A percentile compares a stretch with the other conserved stretches of the same genome.
These are phyloP conservation scores for Solea solea DNA, from an alignment of 2,113 vertebrate species.

Conservation along the genomic window DNA sequence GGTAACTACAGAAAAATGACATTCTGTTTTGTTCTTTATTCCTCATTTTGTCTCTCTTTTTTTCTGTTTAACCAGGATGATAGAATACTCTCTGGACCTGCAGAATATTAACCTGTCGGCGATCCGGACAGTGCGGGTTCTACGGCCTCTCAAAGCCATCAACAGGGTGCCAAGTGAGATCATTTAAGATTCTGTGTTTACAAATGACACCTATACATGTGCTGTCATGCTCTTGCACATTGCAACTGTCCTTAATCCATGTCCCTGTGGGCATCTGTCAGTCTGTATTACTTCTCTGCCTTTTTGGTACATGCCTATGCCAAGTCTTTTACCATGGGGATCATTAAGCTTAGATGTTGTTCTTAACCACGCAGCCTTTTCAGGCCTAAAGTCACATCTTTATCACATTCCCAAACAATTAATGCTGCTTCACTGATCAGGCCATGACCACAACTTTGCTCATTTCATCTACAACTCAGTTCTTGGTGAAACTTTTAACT, in stretches of 20 bases:
- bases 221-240: neutral
- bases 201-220: slow-evolving; percentile 4
- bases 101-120: slow-evolving; percentile 99
- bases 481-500: slow-evolving; percentile 42
- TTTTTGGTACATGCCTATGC: no score
- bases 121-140: slow-evolving; percentile 95
- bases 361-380: slow-evolving; percentile 44
- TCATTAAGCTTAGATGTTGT: slow-evolving; percentile 54
- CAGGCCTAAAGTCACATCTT: slow-evolving; percentile 44
- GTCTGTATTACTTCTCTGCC: no score
- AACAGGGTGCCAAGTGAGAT: slow-evolving; percentile 98
- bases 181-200: slow-evolving; percentile 2
- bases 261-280: no score
- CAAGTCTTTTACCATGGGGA: neutral
- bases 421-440: slow-evolving; percentile 59
- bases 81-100: slow-evolving; percentile 97
- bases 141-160: slow-evolving; percentile 97
- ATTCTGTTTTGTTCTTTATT: slow-evolving; percentile 53
- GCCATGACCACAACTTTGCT: slow-evolving; percentile 37
- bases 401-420: slow-evolving; percentile 63
- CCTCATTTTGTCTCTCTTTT: slow-evolving; percentile 29
- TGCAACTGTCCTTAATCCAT: neutral
- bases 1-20: no score
- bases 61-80: slow-evolving; percentile 84
- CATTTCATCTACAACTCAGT: slow-evolving; percentile 46